Evolutionary conservation across 2,888 invertebrate genomes (phyloP).

Genomic region (Lasioglossum oenotherae): DNA sequence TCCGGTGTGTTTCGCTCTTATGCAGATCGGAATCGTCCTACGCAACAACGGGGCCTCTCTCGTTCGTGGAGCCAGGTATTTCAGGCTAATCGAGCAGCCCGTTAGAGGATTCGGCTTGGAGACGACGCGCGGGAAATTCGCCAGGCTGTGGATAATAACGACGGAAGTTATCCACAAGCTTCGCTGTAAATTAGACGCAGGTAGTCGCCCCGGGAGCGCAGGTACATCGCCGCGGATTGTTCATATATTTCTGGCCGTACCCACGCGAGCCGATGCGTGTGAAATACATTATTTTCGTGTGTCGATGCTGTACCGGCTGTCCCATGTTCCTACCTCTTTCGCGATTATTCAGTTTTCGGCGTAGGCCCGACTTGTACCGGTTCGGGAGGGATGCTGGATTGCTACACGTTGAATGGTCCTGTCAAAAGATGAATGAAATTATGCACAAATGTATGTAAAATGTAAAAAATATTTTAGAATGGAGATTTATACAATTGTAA

Average conservation of each 20-base stretch:
- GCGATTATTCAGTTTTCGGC: neutral
- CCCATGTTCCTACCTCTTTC: neutral
- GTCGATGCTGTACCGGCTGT: slow-evolving; percentile 23
- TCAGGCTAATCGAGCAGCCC: slow-evolving; percentile 58
- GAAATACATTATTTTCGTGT: slow-evolving; percentile 58
- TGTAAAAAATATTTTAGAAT: too few relatives aligned
- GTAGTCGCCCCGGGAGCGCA: slow-evolving; percentile 70
- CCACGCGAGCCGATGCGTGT: slow-evolving; percentile 41
- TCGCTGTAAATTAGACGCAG: slow-evolving; percentile 75
- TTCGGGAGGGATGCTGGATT: too few relatives aligned
- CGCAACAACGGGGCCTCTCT: slow-evolving; percentile 48
- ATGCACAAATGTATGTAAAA: too few relatives aligned
- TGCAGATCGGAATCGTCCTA: slow-evolving; percentile 69
- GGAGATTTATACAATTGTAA: too few relatives aligned
- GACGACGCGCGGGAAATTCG: slow-evolving; percentile 41
- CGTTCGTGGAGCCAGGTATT: slow-evolving; percentile 41
- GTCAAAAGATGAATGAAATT: too few relatives aligned
- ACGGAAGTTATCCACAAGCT: slow-evolving; percentile 69
- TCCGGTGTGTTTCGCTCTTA: slow-evolving; percentile 30
- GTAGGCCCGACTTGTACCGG: neutral
- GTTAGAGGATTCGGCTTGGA: slow-evolving; percentile 43
- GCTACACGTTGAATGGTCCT: too few relatives aligned
- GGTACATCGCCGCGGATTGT: slow-evolving; percentile 61
- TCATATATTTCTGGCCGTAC: slow-evolving; percentile 58
- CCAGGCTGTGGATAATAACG: slow-evolving; percentile 60